These are phyloP conservation scores for Eupithecia subfuscata DNA, from an alignment of 2,888 invertebrate species.

Conservation along the genomic window DNA sequence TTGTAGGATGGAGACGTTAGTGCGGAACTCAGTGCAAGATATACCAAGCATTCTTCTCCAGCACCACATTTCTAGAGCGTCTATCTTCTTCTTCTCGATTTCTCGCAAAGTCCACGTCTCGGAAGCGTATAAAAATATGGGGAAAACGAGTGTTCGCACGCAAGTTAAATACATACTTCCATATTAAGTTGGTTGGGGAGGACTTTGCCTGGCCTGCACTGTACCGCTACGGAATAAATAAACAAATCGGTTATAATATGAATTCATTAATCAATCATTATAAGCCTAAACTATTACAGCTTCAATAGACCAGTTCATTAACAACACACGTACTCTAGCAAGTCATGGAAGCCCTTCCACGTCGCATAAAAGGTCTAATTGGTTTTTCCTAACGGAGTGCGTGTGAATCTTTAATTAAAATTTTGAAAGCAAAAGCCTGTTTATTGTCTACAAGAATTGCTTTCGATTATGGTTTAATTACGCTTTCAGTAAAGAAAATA, in stretches of 20 bases:
- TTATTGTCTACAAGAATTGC: conserved; percentile 58
- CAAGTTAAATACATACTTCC: too few relatives aligned
- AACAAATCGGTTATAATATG: not conserved
- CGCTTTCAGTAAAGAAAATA: conserved; percentile 10
- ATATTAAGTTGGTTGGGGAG: too few relatives aligned
- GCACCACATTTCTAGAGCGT: too few relatives aligned
- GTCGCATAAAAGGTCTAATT: conserved; percentile 48
- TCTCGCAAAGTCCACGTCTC: too few relatives aligned
- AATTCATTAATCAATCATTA: conserved; percentile 2
- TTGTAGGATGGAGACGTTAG: too few relatives aligned
- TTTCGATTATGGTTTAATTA: conserved; percentile 31
- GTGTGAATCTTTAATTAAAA: conserved; percentile 65
- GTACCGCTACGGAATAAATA: not conserved
- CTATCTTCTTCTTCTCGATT: too few relatives aligned
- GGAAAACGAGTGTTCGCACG: too few relatives aligned
- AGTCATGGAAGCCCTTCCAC: conserved; percentile 43
- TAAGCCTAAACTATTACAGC: not conserved
- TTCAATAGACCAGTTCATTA: not conserved
- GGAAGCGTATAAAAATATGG: too few relatives aligned
- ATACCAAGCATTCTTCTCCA: too few relatives aligned
- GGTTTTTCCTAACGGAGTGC: conserved; percentile 48
- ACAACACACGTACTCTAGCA: not conserved
- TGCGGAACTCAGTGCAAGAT: too few relatives aligned
- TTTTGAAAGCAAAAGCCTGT: conserved; percentile 55
- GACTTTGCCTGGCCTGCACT: not conserved